Conservation (phyloP, 2,113 vertebrate species). For the Thomomys bottae region DNA sequence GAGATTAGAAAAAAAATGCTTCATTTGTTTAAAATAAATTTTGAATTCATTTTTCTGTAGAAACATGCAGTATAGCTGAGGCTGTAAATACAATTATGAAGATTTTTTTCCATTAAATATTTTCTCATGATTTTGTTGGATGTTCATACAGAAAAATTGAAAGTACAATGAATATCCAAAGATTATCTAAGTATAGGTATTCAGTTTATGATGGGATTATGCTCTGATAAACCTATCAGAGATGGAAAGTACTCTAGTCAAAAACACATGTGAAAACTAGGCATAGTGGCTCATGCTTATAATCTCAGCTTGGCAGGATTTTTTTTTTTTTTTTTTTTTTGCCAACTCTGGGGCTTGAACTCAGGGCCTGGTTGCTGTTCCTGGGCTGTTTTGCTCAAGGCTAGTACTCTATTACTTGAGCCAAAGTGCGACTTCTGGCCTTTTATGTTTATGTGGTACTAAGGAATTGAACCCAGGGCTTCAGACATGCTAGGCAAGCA, state of each 20-base stretch:
- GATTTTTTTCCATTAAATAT: background rate
- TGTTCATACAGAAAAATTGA: background rate
- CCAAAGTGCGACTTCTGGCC: too few relatives aligned
- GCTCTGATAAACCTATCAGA: background rate
- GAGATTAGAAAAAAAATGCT: background rate
- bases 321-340: too few relatives aligned
- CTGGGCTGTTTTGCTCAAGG: too few relatives aligned
- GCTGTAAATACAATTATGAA: conserved; percentile 28
- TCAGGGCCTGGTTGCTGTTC: too few relatives aligned
- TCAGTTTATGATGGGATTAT: background rate
- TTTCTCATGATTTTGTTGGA: conserved; percentile 3
- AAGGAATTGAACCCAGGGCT: too few relatives aligned
- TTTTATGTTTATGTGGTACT: too few relatives aligned
- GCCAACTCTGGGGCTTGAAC: too few relatives aligned
- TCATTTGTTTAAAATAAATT: conserved; percentile 6
- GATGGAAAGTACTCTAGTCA: background rate
- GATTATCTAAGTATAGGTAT: background rate
- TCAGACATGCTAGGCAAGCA: too few relatives aligned
- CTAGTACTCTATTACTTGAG: too few relatives aligned
- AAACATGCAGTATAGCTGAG: background rate
- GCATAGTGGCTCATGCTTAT: too few relatives aligned
- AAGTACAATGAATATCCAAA: background rate
- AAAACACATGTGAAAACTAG: background rate
- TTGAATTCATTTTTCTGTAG: conserved; percentile 13
- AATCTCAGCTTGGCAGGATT: too few relatives aligned